A percentile compares a stretch with the other conserved stretches of the same genome.
phyloP scores from a whole-genome alignment of 2,113 vertebrate species.

The Mus pahari region DNA sequence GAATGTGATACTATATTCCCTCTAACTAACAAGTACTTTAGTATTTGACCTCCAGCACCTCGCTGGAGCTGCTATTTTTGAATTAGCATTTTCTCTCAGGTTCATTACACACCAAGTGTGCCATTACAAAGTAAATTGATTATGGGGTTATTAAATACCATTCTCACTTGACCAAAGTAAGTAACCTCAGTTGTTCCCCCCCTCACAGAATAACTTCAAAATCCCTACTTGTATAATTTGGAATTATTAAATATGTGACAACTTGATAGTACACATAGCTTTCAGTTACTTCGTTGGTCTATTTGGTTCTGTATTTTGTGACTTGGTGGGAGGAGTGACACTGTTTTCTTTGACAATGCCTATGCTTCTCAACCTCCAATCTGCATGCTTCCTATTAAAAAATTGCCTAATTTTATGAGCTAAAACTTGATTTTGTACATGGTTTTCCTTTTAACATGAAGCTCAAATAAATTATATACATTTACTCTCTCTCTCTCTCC shows the following conservation, averaged over 20 bases:
- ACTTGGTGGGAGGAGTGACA: not conserved
- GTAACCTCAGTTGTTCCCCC: not conserved
- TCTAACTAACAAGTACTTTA: constrained; percentile 25
- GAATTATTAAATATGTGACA: not conserved
- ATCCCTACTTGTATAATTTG: not conserved
- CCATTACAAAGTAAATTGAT: constrained; percentile 8
- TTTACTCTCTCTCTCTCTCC: no score
- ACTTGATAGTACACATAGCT: not conserved
- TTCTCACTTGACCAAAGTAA: not conserved
- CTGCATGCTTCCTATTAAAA: not conserved
- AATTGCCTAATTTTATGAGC: not conserved
- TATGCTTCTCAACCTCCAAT: not conserved
- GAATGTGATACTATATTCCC: not conserved
- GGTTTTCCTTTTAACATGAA: not conserved
- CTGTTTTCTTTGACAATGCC: not conserved
- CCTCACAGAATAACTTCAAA: not conserved
- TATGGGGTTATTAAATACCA: not conserved
- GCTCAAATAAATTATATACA: not conserved
- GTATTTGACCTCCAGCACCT: constrained; percentile 30
- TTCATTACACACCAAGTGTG: constrained; percentile 18
- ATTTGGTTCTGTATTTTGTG: not conserved
- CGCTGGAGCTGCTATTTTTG: constrained; percentile 23
- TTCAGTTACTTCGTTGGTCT: not conserved
- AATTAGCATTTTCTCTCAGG: constrained; percentile 45
- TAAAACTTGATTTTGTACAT: not conserved